These are phyloP conservation scores for Zygaena filipendulae DNA, from an alignment of 2,888 invertebrate species.

Conservation along the genomic window DNA sequence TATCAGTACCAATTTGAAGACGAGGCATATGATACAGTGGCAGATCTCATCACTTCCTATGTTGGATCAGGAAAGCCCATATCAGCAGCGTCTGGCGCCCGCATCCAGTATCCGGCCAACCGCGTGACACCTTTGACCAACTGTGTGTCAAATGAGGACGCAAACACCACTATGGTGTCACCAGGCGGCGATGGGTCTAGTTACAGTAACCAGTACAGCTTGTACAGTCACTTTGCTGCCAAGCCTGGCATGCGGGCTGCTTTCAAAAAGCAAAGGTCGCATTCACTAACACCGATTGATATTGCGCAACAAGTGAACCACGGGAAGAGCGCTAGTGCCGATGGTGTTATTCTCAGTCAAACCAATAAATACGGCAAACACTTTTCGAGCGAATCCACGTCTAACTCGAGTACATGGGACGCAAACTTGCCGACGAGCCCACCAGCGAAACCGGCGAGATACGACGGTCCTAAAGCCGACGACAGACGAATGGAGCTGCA, in stretches of 20 bases:
- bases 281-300: conserved; percentile 77
- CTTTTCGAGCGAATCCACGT: conserved; percentile 59
- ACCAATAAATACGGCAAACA: conserved; percentile 44
- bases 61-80: conserved; percentile 91
- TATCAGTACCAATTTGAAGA: conserved; percentile 95
- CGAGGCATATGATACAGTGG: conserved; percentile 92
- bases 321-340: conserved; percentile 77
- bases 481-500: conserved; percentile 74
- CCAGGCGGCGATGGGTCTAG: conserved; percentile 37
- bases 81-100: conserved; percentile 88
- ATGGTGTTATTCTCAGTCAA: conserved; percentile 72
- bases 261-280: conserved; percentile 75
- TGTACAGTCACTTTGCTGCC: conserved; percentile 55
- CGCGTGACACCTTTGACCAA: conserved; percentile 82
- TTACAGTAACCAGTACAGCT: conserved; percentile 56
- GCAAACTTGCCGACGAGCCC: conserved; percentile 67
- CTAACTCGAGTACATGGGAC: conserved; percentile 60
- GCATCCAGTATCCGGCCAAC: conserved; percentile 87
- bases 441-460: conserved; percentile 67
- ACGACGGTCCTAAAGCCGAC: conserved; percentile 66
- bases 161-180: conserved; percentile 30
- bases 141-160: conserved; percentile 61
- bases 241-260: conserved; percentile 48
- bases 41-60: conserved; percentile 93
- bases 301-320: conserved; percentile 52